These are phyloP conservation scores for Odontamblyopus rebecca DNA, from an alignment of 2,797 vertebrate species.

Conservation along the genomic window DNA sequence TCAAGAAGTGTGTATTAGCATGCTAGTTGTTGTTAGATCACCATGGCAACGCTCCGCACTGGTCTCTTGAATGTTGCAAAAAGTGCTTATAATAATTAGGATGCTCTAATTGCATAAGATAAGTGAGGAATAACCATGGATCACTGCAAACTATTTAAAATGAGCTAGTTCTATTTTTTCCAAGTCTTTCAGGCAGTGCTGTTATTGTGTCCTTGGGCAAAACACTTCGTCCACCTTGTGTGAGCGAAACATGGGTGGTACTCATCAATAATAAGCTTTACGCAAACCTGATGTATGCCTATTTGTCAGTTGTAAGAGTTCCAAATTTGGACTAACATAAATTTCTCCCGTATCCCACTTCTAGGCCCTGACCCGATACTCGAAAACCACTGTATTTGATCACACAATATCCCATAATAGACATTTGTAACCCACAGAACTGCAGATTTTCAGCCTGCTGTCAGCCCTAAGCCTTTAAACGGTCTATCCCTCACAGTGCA, in stretches of 20 bases:
- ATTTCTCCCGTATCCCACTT: neutral
- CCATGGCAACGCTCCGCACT: too few relatives aligned
- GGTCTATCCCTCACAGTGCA: conserved; percentile 30
- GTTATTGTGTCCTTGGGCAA: neutral
- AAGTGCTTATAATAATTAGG: too few relatives aligned
- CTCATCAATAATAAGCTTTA: neutral
- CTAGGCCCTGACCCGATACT: neutral
- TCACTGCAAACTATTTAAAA: too few relatives aligned
- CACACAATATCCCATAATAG: conserved; percentile 8
- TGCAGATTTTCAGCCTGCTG: conserved; percentile 5
- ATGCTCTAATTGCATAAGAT: too few relatives aligned
- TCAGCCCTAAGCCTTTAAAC: conserved; percentile 26
- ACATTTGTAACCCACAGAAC: conserved; percentile 5
- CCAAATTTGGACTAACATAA: neutral
- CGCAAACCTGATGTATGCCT: neutral
- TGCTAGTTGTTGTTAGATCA: too few relatives aligned
- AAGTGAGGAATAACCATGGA: too few relatives aligned
- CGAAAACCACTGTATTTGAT: neutral
- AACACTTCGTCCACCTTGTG: neutral
- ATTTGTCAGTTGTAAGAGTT: neutral
- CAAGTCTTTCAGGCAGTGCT: neutral
- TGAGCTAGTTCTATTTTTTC: too few relatives aligned
- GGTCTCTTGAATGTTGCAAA: too few relatives aligned
- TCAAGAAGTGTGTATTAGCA: too few relatives aligned
- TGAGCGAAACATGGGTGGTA: too few relatives aligned